Conservation (phyloP, 1,140 invertebrate genomes). For the Phthorimaea operculella region DNA sequence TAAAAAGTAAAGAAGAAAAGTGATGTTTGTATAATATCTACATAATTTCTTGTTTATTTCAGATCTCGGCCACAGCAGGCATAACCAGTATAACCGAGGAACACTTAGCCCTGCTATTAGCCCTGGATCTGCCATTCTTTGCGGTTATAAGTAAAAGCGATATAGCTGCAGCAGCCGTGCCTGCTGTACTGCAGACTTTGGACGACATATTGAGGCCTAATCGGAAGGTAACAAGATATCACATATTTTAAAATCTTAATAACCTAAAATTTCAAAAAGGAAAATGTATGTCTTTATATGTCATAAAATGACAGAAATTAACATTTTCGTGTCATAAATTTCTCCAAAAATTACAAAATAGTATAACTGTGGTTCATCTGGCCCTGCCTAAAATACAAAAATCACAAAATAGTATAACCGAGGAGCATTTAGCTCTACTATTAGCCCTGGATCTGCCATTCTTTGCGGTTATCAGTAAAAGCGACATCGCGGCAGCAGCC, state of each 20-base stretch:
- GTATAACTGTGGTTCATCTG: no score
- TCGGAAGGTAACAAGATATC: constrained; percentile 74
- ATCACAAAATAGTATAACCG: constrained; percentile 77
- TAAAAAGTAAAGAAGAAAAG: no score
- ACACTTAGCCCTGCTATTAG: constrained; percentile 85
- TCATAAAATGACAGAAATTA: no score
- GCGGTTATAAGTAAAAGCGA: constrained; percentile 93
- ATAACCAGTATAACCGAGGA: constrained; percentile 81
- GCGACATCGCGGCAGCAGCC: constrained; percentile 83
- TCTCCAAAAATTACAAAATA: no score
- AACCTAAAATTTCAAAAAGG: no score
- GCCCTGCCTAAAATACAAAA: no score
- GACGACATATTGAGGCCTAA: constrained; percentile 73
- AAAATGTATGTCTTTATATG: no score
- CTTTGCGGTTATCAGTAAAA: constrained; percentile 92
- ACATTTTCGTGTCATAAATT: no score
- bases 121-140: constrained; percentile 89
- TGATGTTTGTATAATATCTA: no score
- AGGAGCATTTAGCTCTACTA: constrained; percentile 88
- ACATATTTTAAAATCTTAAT: no score
- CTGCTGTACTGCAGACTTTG: constrained; percentile 70
- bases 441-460: constrained; percentile 88
- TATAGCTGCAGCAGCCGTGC: constrained; percentile 71
- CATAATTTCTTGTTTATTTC: no score
- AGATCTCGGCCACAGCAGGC: constrained; percentile 73